Evolutionary conservation across 2,113 vertebrate genomes (phyloP).

Genomic region (Puntigrus tetrazona): DNA sequence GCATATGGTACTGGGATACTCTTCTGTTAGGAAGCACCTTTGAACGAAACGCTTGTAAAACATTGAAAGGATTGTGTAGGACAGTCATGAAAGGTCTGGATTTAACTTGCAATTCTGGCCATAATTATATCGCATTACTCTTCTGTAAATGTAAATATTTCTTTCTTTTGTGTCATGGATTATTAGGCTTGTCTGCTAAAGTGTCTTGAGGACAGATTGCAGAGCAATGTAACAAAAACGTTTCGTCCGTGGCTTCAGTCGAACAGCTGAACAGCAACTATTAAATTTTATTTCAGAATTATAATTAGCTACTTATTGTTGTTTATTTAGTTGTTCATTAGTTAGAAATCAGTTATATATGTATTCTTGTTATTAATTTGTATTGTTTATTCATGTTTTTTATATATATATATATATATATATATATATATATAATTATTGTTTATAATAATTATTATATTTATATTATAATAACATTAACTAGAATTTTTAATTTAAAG

Average conservation of each 20-base stretch:
- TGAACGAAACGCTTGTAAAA: constrained; percentile 17
- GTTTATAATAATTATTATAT: background rate
- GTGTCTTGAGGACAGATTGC: background rate
- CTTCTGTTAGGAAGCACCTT: constrained; percentile 22
- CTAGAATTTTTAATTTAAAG: too few species aligned
- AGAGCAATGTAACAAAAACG: background rate
- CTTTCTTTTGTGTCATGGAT: background rate
- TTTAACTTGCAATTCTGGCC: background rate
- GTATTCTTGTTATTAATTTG: too few species aligned
- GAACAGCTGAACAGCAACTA: background rate
- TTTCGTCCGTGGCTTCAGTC: background rate
- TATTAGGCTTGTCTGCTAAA: constrained; percentile 15
- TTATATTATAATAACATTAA: too few species aligned
- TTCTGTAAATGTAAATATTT: background rate
- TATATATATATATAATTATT: too few species aligned
- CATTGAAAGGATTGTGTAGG: constrained; percentile 19
- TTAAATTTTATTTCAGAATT: too few species aligned
- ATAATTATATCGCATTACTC: background rate
- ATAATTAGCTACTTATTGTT: too few species aligned
- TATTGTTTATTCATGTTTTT: too few species aligned
- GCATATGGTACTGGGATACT: constrained; percentile 7
- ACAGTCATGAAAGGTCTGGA: background rate
- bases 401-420: too few species aligned
- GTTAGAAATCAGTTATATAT: too few species aligned
- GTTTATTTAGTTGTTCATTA: too few species aligned